A percentile compares a stretch with the other conserved stretches of the same genome.
Evolutionary conservation across 2,113 vertebrate species (phyloP).

Genomic region (Agapornis roseicollis): DNA sequence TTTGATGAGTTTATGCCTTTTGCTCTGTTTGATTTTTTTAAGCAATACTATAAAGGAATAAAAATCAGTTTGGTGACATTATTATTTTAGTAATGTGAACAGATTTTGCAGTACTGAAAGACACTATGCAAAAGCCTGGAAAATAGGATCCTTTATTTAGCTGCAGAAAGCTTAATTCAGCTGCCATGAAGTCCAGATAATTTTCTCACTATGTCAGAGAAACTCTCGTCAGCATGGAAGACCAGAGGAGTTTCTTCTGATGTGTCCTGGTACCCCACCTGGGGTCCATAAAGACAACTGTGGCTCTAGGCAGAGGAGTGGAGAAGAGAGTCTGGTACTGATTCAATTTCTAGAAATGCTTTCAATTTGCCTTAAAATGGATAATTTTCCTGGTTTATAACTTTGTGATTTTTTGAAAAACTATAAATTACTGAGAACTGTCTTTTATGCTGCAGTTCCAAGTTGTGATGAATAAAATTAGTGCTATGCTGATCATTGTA

Average conservation of each 20-base stretch:
- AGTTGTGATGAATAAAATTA: background rate
- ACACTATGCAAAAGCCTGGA: background rate
- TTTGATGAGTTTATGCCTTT: constrained; percentile 29
- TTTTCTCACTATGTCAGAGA: constrained; percentile 4
- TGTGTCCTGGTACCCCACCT: background rate
- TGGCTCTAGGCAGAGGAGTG: background rate
- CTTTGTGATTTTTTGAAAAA: background rate
- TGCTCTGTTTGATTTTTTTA: constrained; percentile 3
- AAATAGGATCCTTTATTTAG: constrained; percentile 5
- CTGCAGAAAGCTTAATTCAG: background rate
- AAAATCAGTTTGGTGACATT: constrained; percentile 19
- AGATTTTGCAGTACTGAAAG: background rate
- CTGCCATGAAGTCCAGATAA: constrained; percentile 2
- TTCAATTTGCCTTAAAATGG: background rate
- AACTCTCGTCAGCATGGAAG: background rate
- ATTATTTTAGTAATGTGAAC: constrained; percentile 14
- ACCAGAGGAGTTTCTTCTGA: background rate
- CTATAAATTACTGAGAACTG: background rate
- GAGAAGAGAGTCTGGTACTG: background rate
- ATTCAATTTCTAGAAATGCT: background rate
- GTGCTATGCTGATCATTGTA: background rate
- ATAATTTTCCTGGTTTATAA: background rate
- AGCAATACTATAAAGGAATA: constrained; percentile 5
- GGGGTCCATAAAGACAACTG: background rate
- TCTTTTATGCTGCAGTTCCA: background rate